Evolutionary conservation across 92 coral and sea anemone species (phyloP), one percentile per base, ranked within the genome.

Genomic region (Bergia puertoricense): DNA sequence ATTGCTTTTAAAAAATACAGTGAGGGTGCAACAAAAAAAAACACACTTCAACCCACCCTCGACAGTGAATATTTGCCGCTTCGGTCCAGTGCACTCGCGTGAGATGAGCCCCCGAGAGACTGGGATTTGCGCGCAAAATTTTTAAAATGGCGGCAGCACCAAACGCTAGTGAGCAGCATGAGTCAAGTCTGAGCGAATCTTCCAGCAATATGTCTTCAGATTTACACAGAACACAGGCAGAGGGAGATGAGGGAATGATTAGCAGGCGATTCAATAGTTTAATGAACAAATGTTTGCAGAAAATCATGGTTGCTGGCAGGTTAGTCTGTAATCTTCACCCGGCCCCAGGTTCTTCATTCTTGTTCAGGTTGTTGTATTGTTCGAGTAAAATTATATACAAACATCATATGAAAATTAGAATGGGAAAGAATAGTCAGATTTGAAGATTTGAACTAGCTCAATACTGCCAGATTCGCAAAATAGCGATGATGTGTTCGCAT

Each of bases 221-320:
- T 30, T 48, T 84, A 69, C 77, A 71, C n/a, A 74, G 43, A 84
- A 48, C 87, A 45, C 78, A 84, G 65, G 39, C 18, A n/a, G 91
- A 86, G 10, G 91, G 80, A 48, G 76, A 56, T 68, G 91, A 91
- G 59, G 93, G 90, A 41, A 89, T 78, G 81, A 86, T 94, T 41
- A 92, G 88, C 91, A 56, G 69, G 48, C 38, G 71, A 57, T 93
- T 96, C 81, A 89, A 90, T 76, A 89, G 79, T 38, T 85, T 91
- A 37, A 88, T 96, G 91, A 90, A 83, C 80, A 95, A 85, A 85
- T 93, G 96, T 82, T 67, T 94, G 76, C 90, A 95, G 43, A 93
- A 92, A 92, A 93, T 95, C 43, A 86, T 95, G 86, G 93, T 92
- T 23, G 89, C 99, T 67, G 94, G 89, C 41, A 93, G 95, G 95